Base-by-base conservation (phyloP, 2,113 vertebrate species). In the Budorcas taxicolor region DNA sequence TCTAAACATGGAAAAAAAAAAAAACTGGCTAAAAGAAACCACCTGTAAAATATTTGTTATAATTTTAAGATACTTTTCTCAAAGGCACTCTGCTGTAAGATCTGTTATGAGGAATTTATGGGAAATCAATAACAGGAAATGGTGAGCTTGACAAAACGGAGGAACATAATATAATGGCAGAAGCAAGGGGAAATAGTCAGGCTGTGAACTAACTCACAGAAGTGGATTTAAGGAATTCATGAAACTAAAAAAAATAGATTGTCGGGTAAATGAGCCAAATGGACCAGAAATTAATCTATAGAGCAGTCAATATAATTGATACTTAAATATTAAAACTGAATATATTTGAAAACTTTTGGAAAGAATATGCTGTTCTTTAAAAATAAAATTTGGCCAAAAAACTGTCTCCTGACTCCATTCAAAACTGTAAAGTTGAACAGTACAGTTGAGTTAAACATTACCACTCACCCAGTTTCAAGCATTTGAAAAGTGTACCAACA, bases 51-150 rank as follows among this genome's bases (percentile, higher is more conserved):
- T 55, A 62, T 25, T 76, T 29, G 43, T 47, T 87, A 88, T 78
- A 83, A 87, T 83, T 92, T 96, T 62, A 52, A 96, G 53, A 57
- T 58, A 91, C 33, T 88, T 87, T 89, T 91, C 60, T 90, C 84
- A 67, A 67, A 95, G 27, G 76, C 33, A 62, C 62, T 40, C 31
- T 82, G 64, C 15, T 74, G 43, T 15, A 60, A 91, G 52, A 60
- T 88, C 17, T 96, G n/a, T 71, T 90, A 67, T 33, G 86, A 62
- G 45, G 94, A 47, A 89, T 78, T 91, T 14, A 93, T 36, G 90
- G 53, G 23, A 91, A 97, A 88, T 97, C 91, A 78, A 47, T 87
- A 81, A n/a, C 5, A 82, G 40, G 81, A 96, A 94, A 85, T 80
- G 78, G 85, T 57, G 3, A 91, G 40, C 19, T 21, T n/a, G 50